Base-by-base conservation (phyloP, 2,797 vertebrate genomes). In the Brachyalestes nurse region DNA sequence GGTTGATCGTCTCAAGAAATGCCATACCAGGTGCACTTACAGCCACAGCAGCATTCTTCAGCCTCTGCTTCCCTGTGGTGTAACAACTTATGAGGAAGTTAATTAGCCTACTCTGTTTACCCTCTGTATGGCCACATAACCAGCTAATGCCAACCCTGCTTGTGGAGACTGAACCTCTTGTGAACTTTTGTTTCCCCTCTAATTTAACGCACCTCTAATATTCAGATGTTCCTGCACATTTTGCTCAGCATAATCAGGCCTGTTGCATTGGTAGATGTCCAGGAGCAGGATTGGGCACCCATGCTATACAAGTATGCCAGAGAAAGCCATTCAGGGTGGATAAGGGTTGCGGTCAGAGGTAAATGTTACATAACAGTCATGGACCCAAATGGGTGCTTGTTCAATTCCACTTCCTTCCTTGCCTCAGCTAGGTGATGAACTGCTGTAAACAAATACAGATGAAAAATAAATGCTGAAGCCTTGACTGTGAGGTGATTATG, bases 251-350 rank as follows among this genome's bases (percentile, higher is more conserved):
- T 69, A 79, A 62, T 79, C 42, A 79, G 67, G 57, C 13, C 4
- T 23, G 58, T 72, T 72, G 38, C 14, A 13, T 61, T 45, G 69
- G 47, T 25, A 2, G 2, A 7, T 13, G 51, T 75, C 72, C 64
- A 80, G 53, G 23, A 60, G 79, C 19, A n/a, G 79, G 62, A 75
- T 75, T 69, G n/a, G 62, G 61, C 70, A 55, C 34, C 71, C 10
- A 0, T 53, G n/a, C 25, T 49, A 8, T 51, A 25, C 21, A 16
- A 0, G 12, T 58, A 40, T 73, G 53, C 51, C 71, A 73, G 13
- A 25, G 49, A 5, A 73, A 73, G 21, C 28, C 19, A 57, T 38
- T 73, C 17, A 73, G 53, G 12, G 34, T 19, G 34, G 17, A 40
- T 58, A n/a, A 73, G 19, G 51, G 1, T 17, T 28, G 21, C 5